Base-by-base conservation (phyloP, 2,888 invertebrate species). In the Onchidella celtica region DNA sequence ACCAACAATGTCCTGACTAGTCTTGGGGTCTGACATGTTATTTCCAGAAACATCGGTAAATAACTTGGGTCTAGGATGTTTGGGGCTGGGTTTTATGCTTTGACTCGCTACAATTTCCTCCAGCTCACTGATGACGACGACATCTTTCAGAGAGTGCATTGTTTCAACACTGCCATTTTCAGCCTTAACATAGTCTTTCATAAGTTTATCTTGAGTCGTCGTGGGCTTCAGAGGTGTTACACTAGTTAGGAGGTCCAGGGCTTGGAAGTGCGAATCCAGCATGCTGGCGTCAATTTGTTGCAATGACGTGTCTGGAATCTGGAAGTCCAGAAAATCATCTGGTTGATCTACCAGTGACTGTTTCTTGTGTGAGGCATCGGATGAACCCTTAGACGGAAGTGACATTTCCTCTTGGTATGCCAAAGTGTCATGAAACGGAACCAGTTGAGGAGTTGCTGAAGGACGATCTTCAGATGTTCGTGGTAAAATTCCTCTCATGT, bases 51-150 rank as follows among this genome's bases (percentile, higher is more conserved):
- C n/a, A n/a, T n/a, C n/a, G n/a, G n/a, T n/a, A n/a, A n/a, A n/a
- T n/a, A n/a, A n/a, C n/a, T n/a, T n/a, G n/a, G n/a, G n/a, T n/a
- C n/a, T n/a, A 57, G 21, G 79, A n/a, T 36, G 38, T 73, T 66
- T 73, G 38, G 76, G 79, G 9, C 77, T 78, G 14, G 38, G 74
- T 47, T n/a, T 14, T n/a, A 82, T 82, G 65, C 86, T 84, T 57
- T 77, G 36, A 17, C 77, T 63, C 4, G 83, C 83, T 1, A 75
- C 69, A 3, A 83, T 80, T 2, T 79, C 72, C 61, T 82, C 79
- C 36, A 29, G 32, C 32, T 68, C 68, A 21, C 32, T 68, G 11
- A 32, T 80, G 76, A 0, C 84, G 11, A 32, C 78, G 76, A 0
- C 84, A 86, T 27, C 85, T 72, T 17, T 21, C 4, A 61, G n/a